Percentiles rank a stretch among this genome's conserved stretches.
Evolutionary conservation across 1,140 invertebrate genomes (phyloP).

Genomic region (Branchinecta lynchi): DNA sequence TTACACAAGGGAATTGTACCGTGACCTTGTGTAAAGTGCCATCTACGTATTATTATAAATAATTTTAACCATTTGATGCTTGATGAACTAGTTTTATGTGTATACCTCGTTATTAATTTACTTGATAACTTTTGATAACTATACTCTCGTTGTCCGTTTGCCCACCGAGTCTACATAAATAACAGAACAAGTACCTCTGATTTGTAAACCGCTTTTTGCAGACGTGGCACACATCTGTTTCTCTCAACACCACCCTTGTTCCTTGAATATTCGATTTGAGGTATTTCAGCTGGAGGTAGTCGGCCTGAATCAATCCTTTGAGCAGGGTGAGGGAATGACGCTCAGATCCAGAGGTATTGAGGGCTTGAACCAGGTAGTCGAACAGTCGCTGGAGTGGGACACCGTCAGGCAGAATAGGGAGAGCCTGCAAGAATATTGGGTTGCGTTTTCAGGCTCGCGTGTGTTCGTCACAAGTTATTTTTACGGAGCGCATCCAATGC

Average conservation of each 20-base stretch:
- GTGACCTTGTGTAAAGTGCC: no score
- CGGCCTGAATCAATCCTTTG: constrained; percentile 62
- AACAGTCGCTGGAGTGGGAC: constrained; percentile 53
- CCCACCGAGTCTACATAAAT: no score
- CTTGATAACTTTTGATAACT: no score
- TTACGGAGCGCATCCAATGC: no score
- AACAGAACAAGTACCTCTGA: constrained; percentile 46
- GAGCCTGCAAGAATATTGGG: constrained; percentile 36
- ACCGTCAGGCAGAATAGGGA: constrained; percentile 55
- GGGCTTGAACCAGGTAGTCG: constrained; percentile 56
- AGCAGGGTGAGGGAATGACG: constrained; percentile 55
- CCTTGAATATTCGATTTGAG: not conserved
- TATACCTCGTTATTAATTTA: no score
- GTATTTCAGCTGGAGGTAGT: constrained; percentile 47
- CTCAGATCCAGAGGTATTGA: constrained; percentile 53
- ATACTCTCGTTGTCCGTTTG: no score
- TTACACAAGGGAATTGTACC: no score
- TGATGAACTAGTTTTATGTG: no score
- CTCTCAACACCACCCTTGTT: constrained; percentile 50
- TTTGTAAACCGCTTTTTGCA: constrained; percentile 84
- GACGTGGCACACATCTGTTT: constrained; percentile 70
- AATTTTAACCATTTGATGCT: no score
- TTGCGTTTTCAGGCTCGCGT: no score
- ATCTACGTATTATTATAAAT: no score
- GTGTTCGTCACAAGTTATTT: no score